Evolutionary conservation across 2,797 vertebrate species (phyloP), one percentile per base, ranked within the genome.

Genomic region (Halcyon smyrnensis): DNA sequence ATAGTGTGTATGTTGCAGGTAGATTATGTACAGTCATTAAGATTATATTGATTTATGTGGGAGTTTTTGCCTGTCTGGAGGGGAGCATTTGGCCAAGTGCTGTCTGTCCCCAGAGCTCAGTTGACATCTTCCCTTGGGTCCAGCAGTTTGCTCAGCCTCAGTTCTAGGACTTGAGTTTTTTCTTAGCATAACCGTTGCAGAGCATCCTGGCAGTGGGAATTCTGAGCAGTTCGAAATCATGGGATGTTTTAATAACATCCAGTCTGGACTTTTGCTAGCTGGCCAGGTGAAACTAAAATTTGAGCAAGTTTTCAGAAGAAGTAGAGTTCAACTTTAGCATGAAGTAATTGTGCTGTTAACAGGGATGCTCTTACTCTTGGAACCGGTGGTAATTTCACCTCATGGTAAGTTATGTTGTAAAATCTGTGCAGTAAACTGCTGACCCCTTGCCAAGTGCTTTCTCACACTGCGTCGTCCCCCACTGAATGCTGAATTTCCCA

Each of bases 41-140:
- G 59, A 62, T 71, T 67, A 57, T 12, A 37, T 10, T 67, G 59
- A 76, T 70, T 84, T 83, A 54, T 45, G 50, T n/a, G 69, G 41
- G 79, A 84, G 59, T 62, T 87, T 50, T 50, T 70, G 27, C 69
- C 48, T 45, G 21, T 32, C 68, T 70, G 77, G 53, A 46, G 0
- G 2, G 25, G 32, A 62, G n/a, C 60, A 16, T 43, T 84, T 1
- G 4, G 43, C 65, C 1, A 3, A 57, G 36, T 0, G 0, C 45
- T 82, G 60, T 12, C 15, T 32, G 39, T 85, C 73, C 37, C 15
- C 56, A 23, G 65, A 7, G 20, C 43, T 83, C 43, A 24, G 36
- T 6, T 79, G 57, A n/a, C n/a, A 16, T 46, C 32, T 76, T 57
- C 43, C 41, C 37, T 63, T 0, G 0, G 39, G 41, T 76, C 23